phyloP scores from a whole-genome alignment of 2,797 vertebrate genomes.

The Leptoclinus maculatus region DNA sequence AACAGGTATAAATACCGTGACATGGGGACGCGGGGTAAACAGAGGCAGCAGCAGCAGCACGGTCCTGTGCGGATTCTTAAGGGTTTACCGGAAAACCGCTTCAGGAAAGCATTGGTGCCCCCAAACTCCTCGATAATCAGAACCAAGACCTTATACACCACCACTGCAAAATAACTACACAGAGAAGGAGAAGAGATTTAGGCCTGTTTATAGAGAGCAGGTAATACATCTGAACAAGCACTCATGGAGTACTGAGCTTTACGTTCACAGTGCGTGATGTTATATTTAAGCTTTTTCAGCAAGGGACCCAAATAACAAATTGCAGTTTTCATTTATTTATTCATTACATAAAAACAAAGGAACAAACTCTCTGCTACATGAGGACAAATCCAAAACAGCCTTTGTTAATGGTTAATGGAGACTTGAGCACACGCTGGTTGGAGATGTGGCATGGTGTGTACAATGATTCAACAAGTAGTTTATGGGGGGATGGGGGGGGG shows the following conservation, averaged over 20 bases:
- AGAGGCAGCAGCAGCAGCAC: conserved; percentile 89
- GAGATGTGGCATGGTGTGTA: conserved; percentile 1
- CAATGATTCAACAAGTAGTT: conserved; percentile 49
- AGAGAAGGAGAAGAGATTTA: conserved; percentile 3
- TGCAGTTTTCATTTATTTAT: background rate
- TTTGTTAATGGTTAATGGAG: no score
- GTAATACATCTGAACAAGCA: background rate
- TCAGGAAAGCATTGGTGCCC: conserved; percentile 82
- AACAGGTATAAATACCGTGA: conserved; percentile 74
- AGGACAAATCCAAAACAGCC: background rate
- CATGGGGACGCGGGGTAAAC: conserved; percentile 83
- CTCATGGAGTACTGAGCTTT: background rate
- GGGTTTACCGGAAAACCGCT: conserved; percentile 71
- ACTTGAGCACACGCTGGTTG: background rate
- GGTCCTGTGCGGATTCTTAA: conserved; percentile 86
- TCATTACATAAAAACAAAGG: background rate
- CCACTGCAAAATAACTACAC: conserved; percentile 88
- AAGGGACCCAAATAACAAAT: background rate
- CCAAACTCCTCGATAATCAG: conserved; percentile 89
- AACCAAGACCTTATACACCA: conserved; percentile 89
- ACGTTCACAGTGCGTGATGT: background rate
- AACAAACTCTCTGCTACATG: background rate
- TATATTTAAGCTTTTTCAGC: background rate
- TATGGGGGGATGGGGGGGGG: background rate
- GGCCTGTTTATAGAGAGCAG: background rate